Evolutionary conservation across 2,888 invertebrate species (phyloP).

Genomic region (Polydrusus pterygomalis): DNA sequence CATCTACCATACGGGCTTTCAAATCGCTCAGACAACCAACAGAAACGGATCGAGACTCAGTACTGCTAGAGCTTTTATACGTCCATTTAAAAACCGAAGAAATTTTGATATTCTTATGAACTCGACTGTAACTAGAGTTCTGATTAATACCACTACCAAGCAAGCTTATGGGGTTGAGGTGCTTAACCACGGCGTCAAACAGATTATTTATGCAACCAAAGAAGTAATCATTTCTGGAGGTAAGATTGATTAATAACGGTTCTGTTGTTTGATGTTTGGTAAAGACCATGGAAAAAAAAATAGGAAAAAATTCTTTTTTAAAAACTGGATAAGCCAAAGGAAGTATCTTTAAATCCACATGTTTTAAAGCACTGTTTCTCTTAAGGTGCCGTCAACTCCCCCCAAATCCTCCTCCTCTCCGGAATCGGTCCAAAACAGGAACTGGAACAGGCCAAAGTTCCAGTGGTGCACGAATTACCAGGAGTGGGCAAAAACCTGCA

Average conservation of each 20-base stretch:
- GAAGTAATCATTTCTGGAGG: slow-evolving; percentile 80
- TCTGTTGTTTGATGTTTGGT: background rate
- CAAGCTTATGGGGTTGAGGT: slow-evolving; percentile 87
- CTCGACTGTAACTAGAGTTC: slow-evolving; percentile 84
- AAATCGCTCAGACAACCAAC: slow-evolving; percentile 91
- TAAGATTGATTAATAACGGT: slow-evolving; percentile 47
- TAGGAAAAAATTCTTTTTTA: too few species aligned
- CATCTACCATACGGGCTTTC: slow-evolving; percentile 85
- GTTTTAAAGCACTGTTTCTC: too few species aligned
- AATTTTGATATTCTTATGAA: slow-evolving; percentile 91
- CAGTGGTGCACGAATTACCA: slow-evolving; percentile 82
- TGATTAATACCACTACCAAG: slow-evolving; percentile 84
- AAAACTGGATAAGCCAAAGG: too few species aligned
- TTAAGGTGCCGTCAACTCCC: slow-evolving; percentile 90
- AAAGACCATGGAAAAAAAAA: too few species aligned
- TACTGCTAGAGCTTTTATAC: slow-evolving; percentile 86
- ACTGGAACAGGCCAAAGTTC: slow-evolving; percentile 77
- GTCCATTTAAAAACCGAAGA: slow-evolving; percentile 83
- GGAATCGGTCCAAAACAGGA: slow-evolving; percentile 89
- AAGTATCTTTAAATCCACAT: too few species aligned
- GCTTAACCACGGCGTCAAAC: slow-evolving; percentile 75
- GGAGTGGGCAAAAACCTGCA: slow-evolving; percentile 91
- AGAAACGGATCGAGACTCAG: slow-evolving; percentile 90
- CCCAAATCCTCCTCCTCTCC: slow-evolving; percentile 92
- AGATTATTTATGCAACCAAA: slow-evolving; percentile 79